Evolutionary conservation across 2,888 invertebrate genomes (phyloP), one percentile per base, ranked within the genome.

Genomic region (Nysson spinosus): DNA sequence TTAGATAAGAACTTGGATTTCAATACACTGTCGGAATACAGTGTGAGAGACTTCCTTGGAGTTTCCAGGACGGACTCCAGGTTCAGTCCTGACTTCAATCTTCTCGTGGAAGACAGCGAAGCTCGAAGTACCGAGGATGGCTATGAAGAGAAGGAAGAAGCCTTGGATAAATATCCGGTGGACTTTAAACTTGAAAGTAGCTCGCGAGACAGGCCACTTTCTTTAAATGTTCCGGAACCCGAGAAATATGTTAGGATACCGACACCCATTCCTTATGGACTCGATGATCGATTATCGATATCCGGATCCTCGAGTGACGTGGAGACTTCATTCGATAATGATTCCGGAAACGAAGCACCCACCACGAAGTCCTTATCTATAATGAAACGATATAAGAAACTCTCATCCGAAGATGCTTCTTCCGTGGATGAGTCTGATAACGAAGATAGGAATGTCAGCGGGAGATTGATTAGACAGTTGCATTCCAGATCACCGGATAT

Each of bases 281-380:
- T 77, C n/a, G 77, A 77, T 0, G 78, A 82, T 3, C 78, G 81
- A 19, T 17, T 73, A 0, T 78, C 79, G 2, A 64, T 67, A 4
- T 79, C 78, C 1, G 75, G 62, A 1, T 77, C 77, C 0, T 83
- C 82, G 1, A 80, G 80, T 51, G 81, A 82, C 5, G 55, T 72
- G 3, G 81, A 78, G 2, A 67, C 76, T 3, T 81, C 80, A 0
- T 83, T 81, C 16, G 76, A 80, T 3, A 68, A 77, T 16, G 86
- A 85, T 20, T 86, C 87, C 0, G 84, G 81, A 0, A 84, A 85
- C 56, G 84, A 86, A 12, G 65, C 75, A 4, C 80, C 81, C 2
- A 77, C 77, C 3, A 79, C 47, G 54, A 61, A 46, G 1, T 67
- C 72, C 3, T 67, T 79, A 0, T 58, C 80, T 0, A 17, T 57